Percentiles rank a stretch among this genome's conserved stretches.
These are phyloP conservation scores for Tetramorium bicarinatum DNA, from an alignment of 2,888 invertebrate species.

Conservation along the genomic window DNA sequence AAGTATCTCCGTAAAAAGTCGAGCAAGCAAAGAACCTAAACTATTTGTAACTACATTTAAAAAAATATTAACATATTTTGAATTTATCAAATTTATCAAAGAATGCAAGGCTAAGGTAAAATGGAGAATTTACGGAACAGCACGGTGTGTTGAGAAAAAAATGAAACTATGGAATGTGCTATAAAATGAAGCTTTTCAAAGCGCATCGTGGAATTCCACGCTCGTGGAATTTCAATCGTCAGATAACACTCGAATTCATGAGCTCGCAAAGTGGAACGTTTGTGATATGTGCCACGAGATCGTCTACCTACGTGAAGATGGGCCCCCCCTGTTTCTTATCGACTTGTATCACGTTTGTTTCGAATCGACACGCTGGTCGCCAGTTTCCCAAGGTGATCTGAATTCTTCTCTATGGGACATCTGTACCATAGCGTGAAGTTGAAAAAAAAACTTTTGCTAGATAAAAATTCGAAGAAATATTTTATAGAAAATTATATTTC, in stretches of 20 bases:
- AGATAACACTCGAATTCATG: neutral
- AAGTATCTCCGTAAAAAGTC: neutral
- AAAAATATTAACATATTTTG: neutral
- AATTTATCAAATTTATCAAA: neutral
- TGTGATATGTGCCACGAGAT: constrained; percentile 18
- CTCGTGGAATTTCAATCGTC: neutral
- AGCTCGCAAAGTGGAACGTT: constrained; percentile 13
- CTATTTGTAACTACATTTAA: neutral
- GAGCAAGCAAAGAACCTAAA: neutral
- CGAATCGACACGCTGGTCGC: constrained; percentile 17
- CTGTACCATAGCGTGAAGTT: neutral
- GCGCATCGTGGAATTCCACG: neutral
- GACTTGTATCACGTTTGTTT: constrained; percentile 23
- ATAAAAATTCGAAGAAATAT: constrained; percentile 18
- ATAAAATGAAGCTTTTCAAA: constrained; percentile 9
- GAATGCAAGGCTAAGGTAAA: neutral
- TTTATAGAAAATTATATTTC: neutral
- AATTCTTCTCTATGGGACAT: neutral
- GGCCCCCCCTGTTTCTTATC: constrained; percentile 29
- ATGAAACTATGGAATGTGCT: neutral
- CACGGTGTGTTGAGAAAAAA: neutral
- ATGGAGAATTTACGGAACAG: neutral
- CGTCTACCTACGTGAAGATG: constrained; percentile 4
- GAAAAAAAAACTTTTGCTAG: neutral
- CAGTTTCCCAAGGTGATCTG: neutral